These are phyloP conservation scores for Propithecus deckenii DNA, from an alignment of 2,797 vertebrate genomes.

Conservation along the genomic window DNA sequence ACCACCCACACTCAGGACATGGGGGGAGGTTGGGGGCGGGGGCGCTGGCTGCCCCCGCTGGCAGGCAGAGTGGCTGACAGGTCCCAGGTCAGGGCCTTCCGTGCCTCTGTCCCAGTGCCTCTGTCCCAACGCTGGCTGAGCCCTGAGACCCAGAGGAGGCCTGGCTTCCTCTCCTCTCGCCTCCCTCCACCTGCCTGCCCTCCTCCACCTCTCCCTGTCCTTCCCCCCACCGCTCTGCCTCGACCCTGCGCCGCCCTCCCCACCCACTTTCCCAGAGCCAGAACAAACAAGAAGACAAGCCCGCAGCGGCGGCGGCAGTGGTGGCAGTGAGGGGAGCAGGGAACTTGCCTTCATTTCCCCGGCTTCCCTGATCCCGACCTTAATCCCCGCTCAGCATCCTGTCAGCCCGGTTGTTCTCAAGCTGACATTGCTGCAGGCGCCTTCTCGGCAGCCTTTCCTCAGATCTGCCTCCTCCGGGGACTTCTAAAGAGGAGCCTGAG, in stretches of 20 bases:
- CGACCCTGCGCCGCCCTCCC: not conserved
- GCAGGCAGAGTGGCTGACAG: not conserved
- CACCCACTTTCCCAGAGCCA: conserved; percentile 39
- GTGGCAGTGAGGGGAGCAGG: conserved; percentile 57
- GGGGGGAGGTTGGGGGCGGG: accelerated
- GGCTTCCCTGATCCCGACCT: conserved; percentile 87
- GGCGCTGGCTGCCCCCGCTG: not conserved
- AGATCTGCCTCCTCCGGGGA: conserved; percentile 90
- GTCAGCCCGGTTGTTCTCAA: conserved; percentile 87
- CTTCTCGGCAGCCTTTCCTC: conserved; percentile 87
- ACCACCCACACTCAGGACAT: not conserved
- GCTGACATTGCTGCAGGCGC: conserved; percentile 91
- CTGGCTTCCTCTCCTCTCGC: not conserved
- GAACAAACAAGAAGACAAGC: conserved; percentile 82
- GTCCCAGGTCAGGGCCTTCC: not conserved
- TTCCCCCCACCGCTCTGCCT: not conserved
- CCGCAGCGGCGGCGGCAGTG: not conserved
- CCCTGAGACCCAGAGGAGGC: conserved; percentile 62
- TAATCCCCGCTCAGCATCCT: conserved; percentile 89
- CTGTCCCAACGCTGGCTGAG: not conserved
- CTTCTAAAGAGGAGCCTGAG: conserved; percentile 88
- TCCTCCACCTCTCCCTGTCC: not conserved
- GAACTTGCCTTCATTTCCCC: conserved; percentile 85
- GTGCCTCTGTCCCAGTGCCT: accelerated
- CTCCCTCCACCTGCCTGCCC: not conserved